Evolutionary conservation across 2,888 invertebrate genomes (phyloP).

Genomic region (Ectemnius continuus): DNA sequence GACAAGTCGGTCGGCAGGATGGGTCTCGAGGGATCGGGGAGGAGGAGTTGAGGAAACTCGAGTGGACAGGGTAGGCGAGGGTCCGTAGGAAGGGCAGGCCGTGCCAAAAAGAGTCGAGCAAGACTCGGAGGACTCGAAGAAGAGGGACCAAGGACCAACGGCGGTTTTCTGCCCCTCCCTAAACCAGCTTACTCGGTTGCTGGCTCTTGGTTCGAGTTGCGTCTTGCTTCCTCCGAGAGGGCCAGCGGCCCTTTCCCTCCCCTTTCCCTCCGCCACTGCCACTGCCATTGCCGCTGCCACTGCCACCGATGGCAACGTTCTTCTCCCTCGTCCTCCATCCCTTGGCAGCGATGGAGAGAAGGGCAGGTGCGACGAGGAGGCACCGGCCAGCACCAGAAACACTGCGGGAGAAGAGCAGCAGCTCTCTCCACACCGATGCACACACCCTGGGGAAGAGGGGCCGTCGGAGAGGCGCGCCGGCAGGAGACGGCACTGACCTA

Average conservation of each 20-base stretch:
- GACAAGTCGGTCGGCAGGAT: background rate
- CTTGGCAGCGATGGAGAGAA: background rate
- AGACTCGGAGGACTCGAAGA: slow-evolving; percentile 57
- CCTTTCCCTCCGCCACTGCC: background rate
- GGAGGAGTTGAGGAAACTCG: slow-evolving; percentile 17
- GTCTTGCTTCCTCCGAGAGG: slow-evolving; percentile 3
- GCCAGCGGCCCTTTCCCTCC: slow-evolving; percentile 1
- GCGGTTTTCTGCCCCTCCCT: slow-evolving; percentile 61
- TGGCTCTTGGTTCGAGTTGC: slow-evolving; percentile 16
- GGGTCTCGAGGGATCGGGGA: slow-evolving; percentile 25
- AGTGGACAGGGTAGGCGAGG: slow-evolving; percentile 37
- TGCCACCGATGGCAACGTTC: background rate
- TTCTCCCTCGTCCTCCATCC: slow-evolving; percentile 5
- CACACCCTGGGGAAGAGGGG: background rate
- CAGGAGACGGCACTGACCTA: slow-evolving; percentile 72
- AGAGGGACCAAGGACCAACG: slow-evolving; percentile 58
- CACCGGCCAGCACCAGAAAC: slow-evolving; percentile 10
- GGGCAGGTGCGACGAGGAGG: slow-evolving; percentile 47
- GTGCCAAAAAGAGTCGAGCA: slow-evolving; percentile 61
- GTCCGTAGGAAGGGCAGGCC: slow-evolving; percentile 47
- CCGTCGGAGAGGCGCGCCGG: slow-evolving; percentile 27
- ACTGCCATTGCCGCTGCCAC: too few relatives aligned
- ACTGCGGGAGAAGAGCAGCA: too few relatives aligned
- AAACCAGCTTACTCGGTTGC: slow-evolving; percentile 56
- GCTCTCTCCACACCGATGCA: too few relatives aligned